phyloP scores from a whole-genome alignment of 2,113 vertebrate genomes.

The Panurus biarmicus region DNA sequence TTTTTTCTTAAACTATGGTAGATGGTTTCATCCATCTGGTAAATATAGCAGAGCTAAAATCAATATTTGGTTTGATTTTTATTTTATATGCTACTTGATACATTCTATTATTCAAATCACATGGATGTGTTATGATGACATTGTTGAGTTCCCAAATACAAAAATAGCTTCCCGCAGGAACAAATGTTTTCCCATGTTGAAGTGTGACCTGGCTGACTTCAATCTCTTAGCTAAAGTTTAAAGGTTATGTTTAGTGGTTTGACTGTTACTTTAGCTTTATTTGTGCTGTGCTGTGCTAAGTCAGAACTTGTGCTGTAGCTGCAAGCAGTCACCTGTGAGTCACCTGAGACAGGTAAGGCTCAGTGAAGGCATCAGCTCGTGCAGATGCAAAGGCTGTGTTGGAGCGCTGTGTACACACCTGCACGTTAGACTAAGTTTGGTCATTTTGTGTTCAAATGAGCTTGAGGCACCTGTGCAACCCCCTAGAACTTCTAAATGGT shows the following conservation, averaged over 20 bases:
- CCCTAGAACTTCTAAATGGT: background rate
- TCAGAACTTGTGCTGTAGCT: background rate
- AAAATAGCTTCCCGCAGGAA: background rate
- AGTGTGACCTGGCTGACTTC: background rate
- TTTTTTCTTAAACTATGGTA: background rate
- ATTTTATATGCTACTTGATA: background rate
- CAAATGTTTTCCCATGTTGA: background rate
- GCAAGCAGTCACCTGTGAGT: background rate
- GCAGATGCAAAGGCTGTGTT: background rate
- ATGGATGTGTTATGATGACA: background rate
- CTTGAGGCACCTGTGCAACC: background rate
- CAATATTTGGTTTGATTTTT: background rate
- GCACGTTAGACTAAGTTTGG: background rate
- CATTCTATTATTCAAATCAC: background rate
- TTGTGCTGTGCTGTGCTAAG: background rate
- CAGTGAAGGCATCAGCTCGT: background rate
- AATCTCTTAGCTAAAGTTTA: too few species aligned
- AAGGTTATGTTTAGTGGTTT: background rate
- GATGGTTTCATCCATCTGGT: background rate
- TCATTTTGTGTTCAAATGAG: background rate
- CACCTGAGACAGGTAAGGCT: background rate
- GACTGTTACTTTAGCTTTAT: background rate
- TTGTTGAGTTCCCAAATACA: background rate
- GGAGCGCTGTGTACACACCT: fast-evolving
- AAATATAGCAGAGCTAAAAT: background rate